Evolutionary conservation across 1,140 invertebrate genomes (phyloP).

Genomic region (Orchesella cincta): DNA sequence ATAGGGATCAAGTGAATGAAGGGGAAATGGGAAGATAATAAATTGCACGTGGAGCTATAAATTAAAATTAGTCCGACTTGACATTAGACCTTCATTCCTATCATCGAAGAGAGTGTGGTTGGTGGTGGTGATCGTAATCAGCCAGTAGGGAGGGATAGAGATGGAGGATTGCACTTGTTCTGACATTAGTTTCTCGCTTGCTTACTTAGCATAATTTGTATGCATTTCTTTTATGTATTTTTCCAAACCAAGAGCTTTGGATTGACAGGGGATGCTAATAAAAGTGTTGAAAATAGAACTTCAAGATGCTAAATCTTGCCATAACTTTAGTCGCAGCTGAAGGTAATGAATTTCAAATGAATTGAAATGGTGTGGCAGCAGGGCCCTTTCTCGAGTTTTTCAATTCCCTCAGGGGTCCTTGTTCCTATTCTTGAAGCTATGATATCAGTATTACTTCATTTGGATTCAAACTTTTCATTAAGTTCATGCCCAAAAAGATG

Average conservation of each 20-base stretch:
- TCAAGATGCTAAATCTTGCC: too few relatives aligned
- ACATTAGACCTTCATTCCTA: neutral
- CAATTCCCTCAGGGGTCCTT: too few relatives aligned
- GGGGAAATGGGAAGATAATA: conserved; percentile 8
- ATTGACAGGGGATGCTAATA: conserved; percentile 1
- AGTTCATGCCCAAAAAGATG: neutral
- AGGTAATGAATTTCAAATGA: too few relatives aligned
- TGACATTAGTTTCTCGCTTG: neutral
- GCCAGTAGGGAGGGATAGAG: too few relatives aligned
- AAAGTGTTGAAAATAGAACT: too few relatives aligned
- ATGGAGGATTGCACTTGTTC: too few relatives aligned
- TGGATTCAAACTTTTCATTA: conserved; percentile 9
- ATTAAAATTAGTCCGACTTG: conserved; percentile 29
- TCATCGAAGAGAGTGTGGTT: neutral
- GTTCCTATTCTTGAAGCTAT: neutral
- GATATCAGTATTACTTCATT: too few relatives aligned
- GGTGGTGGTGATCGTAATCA: neutral
- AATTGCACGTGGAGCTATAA: conserved; percentile 11
- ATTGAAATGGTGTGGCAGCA: too few relatives aligned
- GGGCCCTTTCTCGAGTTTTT: too few relatives aligned
- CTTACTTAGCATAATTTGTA: neutral
- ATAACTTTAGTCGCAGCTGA: too few relatives aligned
- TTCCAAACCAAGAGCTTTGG: neutral
- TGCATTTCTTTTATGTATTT: neutral
- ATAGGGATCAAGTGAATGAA: neutral